A percentile compares a stretch with the other conserved stretches of the same genome.
These are phyloP conservation scores for Osmoderma eremita DNA, from an alignment of 2,888 invertebrate species.

Conservation along the genomic window DNA sequence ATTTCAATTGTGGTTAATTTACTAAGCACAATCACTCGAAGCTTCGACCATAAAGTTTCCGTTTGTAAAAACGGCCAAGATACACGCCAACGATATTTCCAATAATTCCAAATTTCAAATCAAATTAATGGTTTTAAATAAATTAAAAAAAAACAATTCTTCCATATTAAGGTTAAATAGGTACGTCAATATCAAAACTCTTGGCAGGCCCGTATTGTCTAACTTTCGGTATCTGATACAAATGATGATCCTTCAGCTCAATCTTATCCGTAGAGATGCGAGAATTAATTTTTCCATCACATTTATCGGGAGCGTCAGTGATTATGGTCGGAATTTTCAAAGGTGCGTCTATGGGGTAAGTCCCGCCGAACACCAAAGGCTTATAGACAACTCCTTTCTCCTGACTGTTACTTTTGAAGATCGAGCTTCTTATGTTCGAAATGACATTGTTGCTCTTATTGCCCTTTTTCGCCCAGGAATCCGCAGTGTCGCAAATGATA, in stretches of 20 bases:
- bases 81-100: no score
- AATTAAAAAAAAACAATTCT: no score
- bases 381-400: conserved; percentile 64
- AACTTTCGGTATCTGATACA: conserved; percentile 51
- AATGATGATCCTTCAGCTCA: conserved; percentile 32
- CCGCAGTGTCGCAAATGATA: conserved; percentile 72
- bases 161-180: conserved; percentile 57
- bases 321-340: conserved; percentile 43
- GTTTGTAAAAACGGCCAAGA: no score
- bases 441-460: conserved; percentile 57
- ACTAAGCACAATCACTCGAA: no score
- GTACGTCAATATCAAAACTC: conserved; percentile 70
- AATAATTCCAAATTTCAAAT: no score
- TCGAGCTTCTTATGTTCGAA: conserved; percentile 58
- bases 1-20: no score
- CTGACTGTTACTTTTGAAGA: conserved; percentile 56
- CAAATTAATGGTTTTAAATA: no score
- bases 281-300: conserved; percentile 15
- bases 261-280: neutral
- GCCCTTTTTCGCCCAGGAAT: conserved; percentile 68
- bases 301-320: conserved; percentile 40
- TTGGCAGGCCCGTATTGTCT: conserved; percentile 65
- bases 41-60: no score
- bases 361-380: conserved; percentile 84
- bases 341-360: conserved; percentile 86